These are phyloP conservation scores for Natator depressus DNA, from an alignment of 2,113 vertebrate genomes.

Conservation along the genomic window DNA sequence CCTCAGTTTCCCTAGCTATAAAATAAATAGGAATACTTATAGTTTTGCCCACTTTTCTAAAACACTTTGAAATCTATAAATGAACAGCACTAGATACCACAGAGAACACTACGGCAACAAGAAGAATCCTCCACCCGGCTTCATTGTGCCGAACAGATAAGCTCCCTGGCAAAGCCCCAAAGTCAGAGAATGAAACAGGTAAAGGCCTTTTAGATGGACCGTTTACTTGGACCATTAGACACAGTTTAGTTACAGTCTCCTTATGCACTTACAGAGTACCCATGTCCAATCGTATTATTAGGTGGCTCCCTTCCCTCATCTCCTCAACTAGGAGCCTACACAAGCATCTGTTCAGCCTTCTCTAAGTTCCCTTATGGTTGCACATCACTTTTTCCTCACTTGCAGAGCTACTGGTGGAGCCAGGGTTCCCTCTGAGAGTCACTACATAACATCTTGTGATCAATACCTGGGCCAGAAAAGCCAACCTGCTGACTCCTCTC, in stretches of 20 bases:
- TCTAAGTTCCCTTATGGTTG: background rate
- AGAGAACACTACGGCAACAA: background rate
- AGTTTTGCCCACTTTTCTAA: background rate
- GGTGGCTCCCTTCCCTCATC: background rate
- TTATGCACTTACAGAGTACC: background rate
- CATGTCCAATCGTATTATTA: background rate
- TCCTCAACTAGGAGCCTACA: background rate
- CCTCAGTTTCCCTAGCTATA: background rate
- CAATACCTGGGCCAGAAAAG: background rate
- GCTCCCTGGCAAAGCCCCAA: background rate
- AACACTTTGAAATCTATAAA: background rate
- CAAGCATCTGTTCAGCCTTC: background rate
- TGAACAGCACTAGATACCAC: background rate
- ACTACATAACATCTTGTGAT: background rate
- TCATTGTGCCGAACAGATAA: background rate
- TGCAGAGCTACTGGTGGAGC: background rate
- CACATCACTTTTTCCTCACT: background rate
- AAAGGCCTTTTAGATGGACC: background rate
- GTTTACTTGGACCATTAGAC: background rate
- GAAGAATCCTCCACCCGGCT: background rate
- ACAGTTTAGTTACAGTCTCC: background rate
- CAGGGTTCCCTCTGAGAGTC: background rate
- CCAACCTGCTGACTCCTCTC: background rate
- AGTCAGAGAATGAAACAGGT: background rate
- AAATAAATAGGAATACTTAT: background rate